Conservation (phyloP, 1,140 invertebrate genomes). For the Laupala kohalensis region DNA sequence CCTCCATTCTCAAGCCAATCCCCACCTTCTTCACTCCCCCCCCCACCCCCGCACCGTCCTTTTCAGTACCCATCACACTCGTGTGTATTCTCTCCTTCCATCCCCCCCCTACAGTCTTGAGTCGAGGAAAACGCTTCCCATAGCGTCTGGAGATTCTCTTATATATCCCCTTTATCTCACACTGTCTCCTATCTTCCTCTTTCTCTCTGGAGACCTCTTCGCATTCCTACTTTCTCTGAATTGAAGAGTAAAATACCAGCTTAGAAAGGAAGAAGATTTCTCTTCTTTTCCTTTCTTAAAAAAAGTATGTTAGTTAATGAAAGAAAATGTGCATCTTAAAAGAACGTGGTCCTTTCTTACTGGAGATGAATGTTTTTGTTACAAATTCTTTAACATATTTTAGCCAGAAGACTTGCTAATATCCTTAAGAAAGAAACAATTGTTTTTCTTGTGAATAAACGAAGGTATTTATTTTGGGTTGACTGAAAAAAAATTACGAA, state of each 20-base stretch:
- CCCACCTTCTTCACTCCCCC: not conserved
- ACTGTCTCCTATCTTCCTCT: not conserved
- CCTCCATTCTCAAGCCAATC: no score
- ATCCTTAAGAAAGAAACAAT: not conserved
- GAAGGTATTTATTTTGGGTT: no score
- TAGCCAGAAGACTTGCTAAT: not conserved
- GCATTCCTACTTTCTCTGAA: not conserved
- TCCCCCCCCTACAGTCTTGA: no score
- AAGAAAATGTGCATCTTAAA: not conserved
- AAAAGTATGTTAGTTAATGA: not conserved
- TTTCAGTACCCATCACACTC: not conserved
- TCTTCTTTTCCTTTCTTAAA: not conserved
- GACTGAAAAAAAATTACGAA: no score
- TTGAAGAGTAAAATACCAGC: not conserved
- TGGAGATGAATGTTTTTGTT: not conserved
- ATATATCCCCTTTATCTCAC: not conserved
- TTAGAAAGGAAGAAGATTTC: not conserved
- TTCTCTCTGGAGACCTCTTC: not conserved
- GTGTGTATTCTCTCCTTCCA: not conserved
- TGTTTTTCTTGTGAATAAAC: not conserved
- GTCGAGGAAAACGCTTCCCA: not conserved
- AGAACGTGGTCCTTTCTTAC: not conserved
- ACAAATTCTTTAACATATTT: not conserved
- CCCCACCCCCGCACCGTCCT: not conserved
- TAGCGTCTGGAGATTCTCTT: not conserved